phyloP scores from a whole-genome alignment of 2,113 vertebrate species.

The Anser brachyrhynchus region DNA sequence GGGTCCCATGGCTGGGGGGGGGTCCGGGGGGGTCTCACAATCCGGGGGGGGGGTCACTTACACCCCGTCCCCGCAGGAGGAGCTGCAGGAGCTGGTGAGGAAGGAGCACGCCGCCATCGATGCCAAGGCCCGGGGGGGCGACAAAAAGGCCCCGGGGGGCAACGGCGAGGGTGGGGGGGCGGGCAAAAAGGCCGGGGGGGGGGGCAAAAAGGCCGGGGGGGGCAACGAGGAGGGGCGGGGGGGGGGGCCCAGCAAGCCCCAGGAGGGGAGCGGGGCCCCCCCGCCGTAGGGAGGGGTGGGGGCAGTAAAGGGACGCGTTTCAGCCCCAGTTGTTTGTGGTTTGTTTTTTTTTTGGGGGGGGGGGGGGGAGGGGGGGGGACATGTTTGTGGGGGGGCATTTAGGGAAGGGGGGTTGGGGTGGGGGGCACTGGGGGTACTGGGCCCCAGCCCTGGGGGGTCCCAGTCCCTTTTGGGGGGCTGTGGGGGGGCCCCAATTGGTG shows the following conservation, averaged over 20 bases:
- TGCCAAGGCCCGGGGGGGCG: not conserved
- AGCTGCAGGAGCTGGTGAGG: constrained; percentile 86
- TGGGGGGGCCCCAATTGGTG: too few relatives aligned
- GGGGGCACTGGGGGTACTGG: not conserved
- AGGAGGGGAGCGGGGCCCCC: not conserved
- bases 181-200: too few relatives aligned
- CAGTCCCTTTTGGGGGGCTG: not conserved
- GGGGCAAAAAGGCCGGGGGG: not conserved
- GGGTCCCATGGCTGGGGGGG: not conserved
- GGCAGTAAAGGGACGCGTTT: not conserved
- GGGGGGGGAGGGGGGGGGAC: not conserved
- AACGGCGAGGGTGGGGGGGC: too few relatives aligned
- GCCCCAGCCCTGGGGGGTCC: too few relatives aligned
- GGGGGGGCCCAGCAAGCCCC: not conserved
- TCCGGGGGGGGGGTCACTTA: too few relatives aligned
- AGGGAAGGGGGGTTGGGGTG: too few relatives aligned
- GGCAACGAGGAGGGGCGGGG: not conserved
- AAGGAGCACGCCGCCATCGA: constrained; percentile 85
- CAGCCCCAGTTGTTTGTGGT: not conserved
- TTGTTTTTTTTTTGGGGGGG: too few relatives aligned
- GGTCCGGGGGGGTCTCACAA: not conserved
- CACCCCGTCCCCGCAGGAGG: constrained; percentile 69
- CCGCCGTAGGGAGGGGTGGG: not conserved
- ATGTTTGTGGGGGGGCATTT: not conserved
- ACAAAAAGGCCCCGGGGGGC: not conserved